A percentile compares a stretch with the other conserved stretches of the same genome.
These are phyloP conservation scores for Enteromius argenteus DNA, from an alignment of 2,797 vertebrate genomes.

Conservation along the genomic window DNA sequence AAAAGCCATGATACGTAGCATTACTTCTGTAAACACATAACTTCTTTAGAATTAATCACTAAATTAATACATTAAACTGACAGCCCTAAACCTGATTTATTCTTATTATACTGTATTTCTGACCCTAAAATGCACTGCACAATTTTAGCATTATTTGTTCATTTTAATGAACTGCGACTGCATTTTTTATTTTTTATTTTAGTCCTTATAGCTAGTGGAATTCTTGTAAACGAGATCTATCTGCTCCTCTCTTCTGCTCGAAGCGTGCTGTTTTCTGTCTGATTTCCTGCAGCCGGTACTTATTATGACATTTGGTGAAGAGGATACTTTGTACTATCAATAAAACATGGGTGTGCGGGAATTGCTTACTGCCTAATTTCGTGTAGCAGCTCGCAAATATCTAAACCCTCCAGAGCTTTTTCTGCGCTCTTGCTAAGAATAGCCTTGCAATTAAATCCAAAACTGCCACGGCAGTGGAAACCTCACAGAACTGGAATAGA, in stretches of 20 bases:
- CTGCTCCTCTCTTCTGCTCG: constrained; percentile 60
- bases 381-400: constrained; percentile 69
- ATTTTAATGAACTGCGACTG: constrained; percentile 57
- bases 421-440: constrained; percentile 63
- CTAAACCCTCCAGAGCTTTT: constrained; percentile 69
- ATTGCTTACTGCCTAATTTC: constrained; percentile 71
- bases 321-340: constrained; percentile 76
- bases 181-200: constrained; percentile 20
- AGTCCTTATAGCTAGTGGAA: constrained; percentile 58
- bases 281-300: constrained; percentile 72
- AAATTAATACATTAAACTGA: neutral
- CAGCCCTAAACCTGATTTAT: neutral
- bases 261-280: constrained; percentile 64
- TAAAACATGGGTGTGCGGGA: constrained; percentile 75
- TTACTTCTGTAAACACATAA: neutral
- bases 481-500: constrained; percentile 54
- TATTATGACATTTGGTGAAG: constrained; percentile 79
- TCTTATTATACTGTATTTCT: neutral
- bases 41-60: neutral
- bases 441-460: constrained; percentile 76
- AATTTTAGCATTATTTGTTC: constrained; percentile 46
- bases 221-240: constrained; percentile 62
- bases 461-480: constrained; percentile 62
- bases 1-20: neutral
- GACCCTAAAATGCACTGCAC: constrained; percentile 69